Evolutionary conservation across 2,797 vertebrate species (phyloP).

Genomic region (Gymnoscopelus microlampas): DNA sequence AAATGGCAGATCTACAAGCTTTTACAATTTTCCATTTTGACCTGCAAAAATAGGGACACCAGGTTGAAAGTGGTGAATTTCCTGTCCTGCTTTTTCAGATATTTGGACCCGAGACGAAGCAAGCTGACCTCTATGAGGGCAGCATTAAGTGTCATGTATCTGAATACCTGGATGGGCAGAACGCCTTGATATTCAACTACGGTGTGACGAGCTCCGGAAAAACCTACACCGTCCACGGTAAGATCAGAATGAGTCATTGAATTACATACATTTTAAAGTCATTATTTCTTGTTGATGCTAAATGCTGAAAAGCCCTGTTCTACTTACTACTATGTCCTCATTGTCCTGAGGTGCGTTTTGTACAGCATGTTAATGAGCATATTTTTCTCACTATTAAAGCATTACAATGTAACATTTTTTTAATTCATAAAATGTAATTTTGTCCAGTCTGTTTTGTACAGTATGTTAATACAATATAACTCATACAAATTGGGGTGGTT

Average conservation of each 20-base stretch:
- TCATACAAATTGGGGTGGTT: too few relatives aligned
- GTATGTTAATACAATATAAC: too few relatives aligned
- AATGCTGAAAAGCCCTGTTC: neutral
- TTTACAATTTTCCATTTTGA: neutral
- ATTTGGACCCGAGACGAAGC: slow-evolving; percentile 85
- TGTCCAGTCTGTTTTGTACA: too few relatives aligned
- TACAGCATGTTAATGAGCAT: too few relatives aligned
- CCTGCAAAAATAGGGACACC: neutral
- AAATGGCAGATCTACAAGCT: too few relatives aligned
- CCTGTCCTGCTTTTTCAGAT: slow-evolving; percentile 71
- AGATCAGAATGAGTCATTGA: too few relatives aligned
- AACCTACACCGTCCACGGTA: slow-evolving; percentile 92
- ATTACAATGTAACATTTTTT: too few relatives aligned
- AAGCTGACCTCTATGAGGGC: slow-evolving; percentile 85
- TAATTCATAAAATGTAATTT: too few relatives aligned
- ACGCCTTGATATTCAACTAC: slow-evolving; percentile 89
- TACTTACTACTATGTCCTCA: neutral
- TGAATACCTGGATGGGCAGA: slow-evolving; percentile 84
- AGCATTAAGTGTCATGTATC: slow-evolving; percentile 82
- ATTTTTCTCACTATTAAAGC: too few relatives aligned
- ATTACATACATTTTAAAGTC: too few relatives aligned
- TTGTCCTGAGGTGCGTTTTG: neutral
- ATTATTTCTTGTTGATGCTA: neutral
- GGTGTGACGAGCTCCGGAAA: slow-evolving; percentile 96
- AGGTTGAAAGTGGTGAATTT: too few relatives aligned